Evolutionary conservation across 2,888 invertebrate species (phyloP), one percentile per base, ranked within the genome.

Genomic region (Latheticus oryzae): DNA sequence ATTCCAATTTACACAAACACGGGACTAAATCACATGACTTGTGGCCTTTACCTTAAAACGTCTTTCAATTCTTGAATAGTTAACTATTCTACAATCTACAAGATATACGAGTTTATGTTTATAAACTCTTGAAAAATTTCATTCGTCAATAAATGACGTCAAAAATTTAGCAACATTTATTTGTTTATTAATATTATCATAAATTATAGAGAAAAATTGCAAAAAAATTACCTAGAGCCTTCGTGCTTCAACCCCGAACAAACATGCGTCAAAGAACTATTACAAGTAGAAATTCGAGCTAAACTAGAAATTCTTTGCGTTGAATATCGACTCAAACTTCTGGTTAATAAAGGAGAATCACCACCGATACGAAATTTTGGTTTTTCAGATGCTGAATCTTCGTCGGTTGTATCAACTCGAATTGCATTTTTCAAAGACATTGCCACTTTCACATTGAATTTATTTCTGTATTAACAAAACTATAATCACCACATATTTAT

Each of bases 281-380:
- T 67, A 17, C 65, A 66, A 2, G 68, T 69, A 4, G 69, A 69
- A 7, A 67, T 60, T 17, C 65, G 54, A 1, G 62, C 61, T 23
- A 71, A 60, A 42, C 69, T 70, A n/a, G 61, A 52, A 5, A 64
- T 64, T 11, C 69, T 69, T 2, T 66, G 48, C n/a, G 63, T 62
- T 11, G 57, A 57, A 8, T 61, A 17, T 2, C 55, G 38, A 4
- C 43, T 19, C 9, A 26, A 8, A 48, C 17, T 35, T 16, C 59
- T 47, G 5, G 11, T 9, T 2, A 65, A 42, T 15, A 64, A 23
- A 5, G 63, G 55, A 15, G 66, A 58, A 17, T 63, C 61, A 8
- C 50, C 58, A 3, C 61, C 60, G 35, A 33, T 43, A 43, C 57
- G 23, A 40, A 64, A 24, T 37, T 61, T 28, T 1, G 54, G 51